These are phyloP conservation scores for Tachycineta bicolor DNA, from an alignment of 2,113 vertebrate genomes.

Conservation along the genomic window DNA sequence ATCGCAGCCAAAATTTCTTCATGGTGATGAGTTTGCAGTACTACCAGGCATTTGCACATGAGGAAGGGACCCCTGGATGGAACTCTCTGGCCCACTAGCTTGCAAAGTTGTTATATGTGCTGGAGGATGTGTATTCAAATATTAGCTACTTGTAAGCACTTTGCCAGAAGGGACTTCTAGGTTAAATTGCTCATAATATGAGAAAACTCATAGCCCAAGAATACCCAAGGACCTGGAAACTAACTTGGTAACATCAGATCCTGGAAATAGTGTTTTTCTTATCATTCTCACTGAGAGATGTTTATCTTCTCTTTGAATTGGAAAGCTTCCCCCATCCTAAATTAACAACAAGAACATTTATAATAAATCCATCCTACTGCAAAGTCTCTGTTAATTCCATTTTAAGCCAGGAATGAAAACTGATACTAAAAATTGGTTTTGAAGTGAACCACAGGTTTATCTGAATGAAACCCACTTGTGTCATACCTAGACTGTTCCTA, in stretches of 20 bases:
- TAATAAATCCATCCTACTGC: neutral
- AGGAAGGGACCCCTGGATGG: neutral
- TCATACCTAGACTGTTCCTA: neutral
- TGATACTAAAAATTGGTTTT: neutral
- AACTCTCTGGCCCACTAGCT: neutral
- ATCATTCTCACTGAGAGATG: neutral
- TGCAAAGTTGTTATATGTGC: neutral
- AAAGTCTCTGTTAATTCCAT: neutral
- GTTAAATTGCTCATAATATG: neutral
- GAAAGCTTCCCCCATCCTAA: neutral
- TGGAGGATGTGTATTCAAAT: neutral
- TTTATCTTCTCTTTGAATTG: neutral
- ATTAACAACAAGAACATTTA: neutral
- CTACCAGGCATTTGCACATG: neutral
- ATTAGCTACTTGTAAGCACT: neutral
- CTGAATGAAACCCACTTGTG: neutral
- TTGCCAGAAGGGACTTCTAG: neutral
- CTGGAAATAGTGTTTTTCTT: neutral
- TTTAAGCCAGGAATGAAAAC: neutral
- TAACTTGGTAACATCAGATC: neutral
- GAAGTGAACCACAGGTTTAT: neutral
- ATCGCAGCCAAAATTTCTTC: neutral
- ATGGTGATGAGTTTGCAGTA: neutral
- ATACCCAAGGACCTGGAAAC: neutral
- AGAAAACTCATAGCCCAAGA: neutral